Percentiles rank a stretch among this genome's conserved stretches.
Evolutionary conservation across 2,888 invertebrate genomes (phyloP).

Genomic region (Rhogogaster chlorosoma): DNA sequence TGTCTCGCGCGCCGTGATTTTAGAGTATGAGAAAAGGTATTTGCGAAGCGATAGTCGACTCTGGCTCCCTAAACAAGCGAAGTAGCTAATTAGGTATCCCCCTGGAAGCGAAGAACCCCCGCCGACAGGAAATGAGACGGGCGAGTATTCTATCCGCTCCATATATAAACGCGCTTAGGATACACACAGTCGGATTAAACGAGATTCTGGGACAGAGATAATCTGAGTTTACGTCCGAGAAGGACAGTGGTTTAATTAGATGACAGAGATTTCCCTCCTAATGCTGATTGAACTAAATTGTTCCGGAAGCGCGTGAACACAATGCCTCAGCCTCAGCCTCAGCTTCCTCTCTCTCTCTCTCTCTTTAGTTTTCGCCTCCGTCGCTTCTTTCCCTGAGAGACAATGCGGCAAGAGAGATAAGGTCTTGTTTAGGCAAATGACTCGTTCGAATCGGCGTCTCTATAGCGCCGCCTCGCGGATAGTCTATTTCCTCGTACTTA

Average conservation of each 20-base stretch:
- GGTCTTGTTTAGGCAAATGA: conserved; percentile 66
- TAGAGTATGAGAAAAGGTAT: background rate
- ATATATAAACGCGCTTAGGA: conserved; percentile 62
- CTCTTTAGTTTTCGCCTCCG: conserved; percentile 54
- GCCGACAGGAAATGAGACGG: conserved; percentile 76
- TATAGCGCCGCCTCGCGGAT: background rate
- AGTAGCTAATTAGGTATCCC: conserved; percentile 75
- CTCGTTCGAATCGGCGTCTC: conserved; percentile 33
- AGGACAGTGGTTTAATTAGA: conserved; percentile 76
- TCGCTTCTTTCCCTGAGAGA: conserved; percentile 62
- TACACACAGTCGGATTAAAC: conserved; percentile 72
- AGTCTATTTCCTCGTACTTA: background rate
- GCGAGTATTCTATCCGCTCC: conserved; percentile 67
- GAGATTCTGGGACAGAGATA: conserved; percentile 73
- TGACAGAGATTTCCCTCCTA: conserved; percentile 74
- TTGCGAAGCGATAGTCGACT: conserved; percentile 50
- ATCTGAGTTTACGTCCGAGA: conserved; percentile 74
- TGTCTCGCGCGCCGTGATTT: background rate
- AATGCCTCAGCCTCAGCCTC: conserved; percentile 3
- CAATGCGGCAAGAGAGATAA: conserved; percentile 73
- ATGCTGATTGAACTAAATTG: conserved; percentile 78
- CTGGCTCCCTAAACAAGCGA: conserved; percentile 65
- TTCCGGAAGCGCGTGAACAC: conserved; percentile 62
- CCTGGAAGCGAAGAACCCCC: conserved; percentile 63
- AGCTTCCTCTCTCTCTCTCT: conserved; percentile 21